These are phyloP conservation scores for Drosophila subsilvestris DNA, from an alignment of 2,888 invertebrate genomes.

Conservation along the genomic window DNA sequence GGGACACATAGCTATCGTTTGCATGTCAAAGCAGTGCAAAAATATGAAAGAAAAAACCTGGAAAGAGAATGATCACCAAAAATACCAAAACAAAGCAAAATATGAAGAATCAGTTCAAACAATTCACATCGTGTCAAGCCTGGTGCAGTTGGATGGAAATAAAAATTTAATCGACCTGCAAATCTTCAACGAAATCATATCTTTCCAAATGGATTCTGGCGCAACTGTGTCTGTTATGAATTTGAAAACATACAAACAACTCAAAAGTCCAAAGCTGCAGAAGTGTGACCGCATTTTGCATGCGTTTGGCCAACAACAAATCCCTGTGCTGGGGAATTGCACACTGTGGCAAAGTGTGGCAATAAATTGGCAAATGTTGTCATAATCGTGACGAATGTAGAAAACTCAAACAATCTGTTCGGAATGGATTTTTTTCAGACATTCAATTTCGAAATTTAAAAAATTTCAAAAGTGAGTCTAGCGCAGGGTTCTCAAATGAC, in stretches of 20 bases:
- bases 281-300: not conserved
- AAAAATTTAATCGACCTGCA: not conserved
- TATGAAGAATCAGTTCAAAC: no score
- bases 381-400: not conserved
- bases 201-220: constrained; percentile 10
- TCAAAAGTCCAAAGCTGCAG: not conserved
- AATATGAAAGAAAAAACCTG: no score
- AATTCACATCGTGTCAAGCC: no score
- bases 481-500: no score
- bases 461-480: no score
- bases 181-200: not conserved
- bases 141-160: no score
- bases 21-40: constrained; percentile 4
- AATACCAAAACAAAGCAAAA: no score
- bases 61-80: no score
- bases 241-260: not conserved
- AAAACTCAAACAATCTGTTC: not conserved
- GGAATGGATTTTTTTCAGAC: not conserved
- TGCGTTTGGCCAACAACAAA: not conserved
- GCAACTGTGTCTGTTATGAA: not conserved
- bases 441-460: no score
- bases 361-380: not conserved
- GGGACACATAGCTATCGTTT: constrained; percentile 1
- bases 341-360: not conserved
- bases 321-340: no score